Evolutionary conservation across 2,113 vertebrate species (phyloP).

Genomic region (Chascanopsetta lugubris): DNA sequence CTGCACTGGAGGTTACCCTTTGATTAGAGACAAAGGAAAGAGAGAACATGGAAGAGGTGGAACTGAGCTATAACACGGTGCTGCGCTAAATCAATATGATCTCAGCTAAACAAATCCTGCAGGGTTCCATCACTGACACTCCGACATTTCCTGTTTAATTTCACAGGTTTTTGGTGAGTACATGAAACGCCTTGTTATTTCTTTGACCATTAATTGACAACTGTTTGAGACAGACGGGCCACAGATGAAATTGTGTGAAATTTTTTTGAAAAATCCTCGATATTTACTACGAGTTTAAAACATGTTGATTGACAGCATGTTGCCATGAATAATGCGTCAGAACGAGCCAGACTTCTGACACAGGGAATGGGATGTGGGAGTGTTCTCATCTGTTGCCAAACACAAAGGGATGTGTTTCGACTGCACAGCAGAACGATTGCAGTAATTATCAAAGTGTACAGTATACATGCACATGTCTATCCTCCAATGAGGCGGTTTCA

Average conservation of each 20-base stretch:
- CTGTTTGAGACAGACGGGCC: not conserved
- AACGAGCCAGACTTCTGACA: conserved; percentile 20
- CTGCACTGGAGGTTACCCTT: no score
- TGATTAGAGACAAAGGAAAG: not conserved
- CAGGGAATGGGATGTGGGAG: not conserved
- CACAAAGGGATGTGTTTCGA: conserved; percentile 22
- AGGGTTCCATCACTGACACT: not conserved
- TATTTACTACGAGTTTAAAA: conserved; percentile 11
- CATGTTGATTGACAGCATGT: conserved; percentile 29
- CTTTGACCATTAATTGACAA: conserved; percentile 34
- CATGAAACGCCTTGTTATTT: conserved; percentile 15
- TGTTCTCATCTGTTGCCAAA: conserved; percentile 14
- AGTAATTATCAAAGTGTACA: not conserved
- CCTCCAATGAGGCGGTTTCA: not conserved
- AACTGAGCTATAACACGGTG: conserved; percentile 1
- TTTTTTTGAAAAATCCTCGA: conserved; percentile 9
- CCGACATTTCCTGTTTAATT: conserved; percentile 19
- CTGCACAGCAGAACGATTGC: conserved; percentile 4
- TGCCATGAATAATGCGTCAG: conserved; percentile 32
- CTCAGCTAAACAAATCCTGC: conserved; percentile 26
- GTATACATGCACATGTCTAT: no score
- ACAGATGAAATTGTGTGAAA: not conserved
- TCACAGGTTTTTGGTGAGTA: not conserved
- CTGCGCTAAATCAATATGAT: conserved; percentile 8
- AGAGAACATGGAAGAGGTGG: conserved; percentile 8